Evolutionary conservation across 2,113 vertebrate genomes (phyloP), one percentile per base, ranked within the genome.

Genomic region (Alosa alosa): DNA sequence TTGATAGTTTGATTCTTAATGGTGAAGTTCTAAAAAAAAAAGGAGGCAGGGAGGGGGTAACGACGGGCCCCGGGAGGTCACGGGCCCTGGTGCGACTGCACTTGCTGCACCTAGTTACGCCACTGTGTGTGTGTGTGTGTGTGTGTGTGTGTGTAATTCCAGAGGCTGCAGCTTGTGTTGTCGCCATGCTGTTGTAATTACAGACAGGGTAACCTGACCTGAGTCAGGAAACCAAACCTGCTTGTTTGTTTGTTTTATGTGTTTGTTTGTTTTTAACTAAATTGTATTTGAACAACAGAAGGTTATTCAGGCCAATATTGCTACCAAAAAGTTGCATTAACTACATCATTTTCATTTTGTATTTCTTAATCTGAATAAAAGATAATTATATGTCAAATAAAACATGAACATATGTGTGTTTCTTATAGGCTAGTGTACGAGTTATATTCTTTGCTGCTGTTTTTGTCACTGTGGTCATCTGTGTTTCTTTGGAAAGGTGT

Each of bases 131-230:
- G 6, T 85, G 75, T 36, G 47, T 60, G 47, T 83, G 52, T 64
- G 50, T 44, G 46, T 86, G 45, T 11, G 82, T 20, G 50, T 60
- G 52, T 84, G n/a, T n/a, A 57, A 84, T 84, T 44, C 83, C 41
- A 55, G 41, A 18, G 36, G 55, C 49, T 41, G 46, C 9, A 64
- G 20, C 60, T n/a, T 78, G 36, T 17, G 13, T 78, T 78, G 72
- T 78, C 36, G 15, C 36, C 72, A 78, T 36, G 15, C 25, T 5
- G 31, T 11, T 78, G 36, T 78, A 78, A 78, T 78, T 78, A 78
- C 72, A 78, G 72, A 11, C 72, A 78, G 25, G 31, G 72, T 31
- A 78, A 78, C 31, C 31, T 78, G 72, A 78, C 31, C 72, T 15
- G 5, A 78, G 31, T 15, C 31, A 36, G 36, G 72, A 78, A 39